Base-by-base conservation (phyloP, 1,140 invertebrate species). In the Batillaria attramentaria region DNA sequence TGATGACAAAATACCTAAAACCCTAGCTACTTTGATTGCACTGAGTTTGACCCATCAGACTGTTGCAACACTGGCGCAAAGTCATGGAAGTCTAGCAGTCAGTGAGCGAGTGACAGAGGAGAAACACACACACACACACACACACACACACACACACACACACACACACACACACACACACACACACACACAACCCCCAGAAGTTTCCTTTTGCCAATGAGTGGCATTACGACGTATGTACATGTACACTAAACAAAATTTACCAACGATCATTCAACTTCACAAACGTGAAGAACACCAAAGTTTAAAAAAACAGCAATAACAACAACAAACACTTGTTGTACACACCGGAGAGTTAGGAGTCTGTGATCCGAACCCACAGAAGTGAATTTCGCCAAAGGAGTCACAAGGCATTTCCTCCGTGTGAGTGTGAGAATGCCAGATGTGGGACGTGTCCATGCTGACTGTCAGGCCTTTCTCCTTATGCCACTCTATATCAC, bases 301-400 rank as follows among this genome's bases (percentile, higher is more conserved):
- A 28, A n/a, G 57, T 16, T 60, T 20, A n/a, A 18, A 10, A n/a
- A 72, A 65, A 65, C 37, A 24, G 35, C 66, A 80, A 60, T 4
- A n/a, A n/a, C n/a, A n/a, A 50, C 13, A 50, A 50, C 46, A 13
- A 50, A 24, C 46, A 13, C 24, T 13, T 13, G 46, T 13, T 50
- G 10, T 33, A 24, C 65, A 37, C 33, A 68, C 65, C 31, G 65
- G 65, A 3, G 65, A 70, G 31, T 75, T 75, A 18, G n/a, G 5
- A 62, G 73, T 39, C 73, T 88, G 86, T 74, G 82, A 81, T 13
- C 88, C 88, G 79, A 86, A 89, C 31, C 89, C 89, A 41, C 80
- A 65, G 77, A 90, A 90, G 43, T 80, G 74, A 60, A 90, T 88
- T 70, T 87, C 86, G 43, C 87, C 87, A 80, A 87, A 89, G 1